Base-by-base conservation (phyloP, 2,888 invertebrate species). In the Pseudococcus jackbeardsleyi region DNA sequence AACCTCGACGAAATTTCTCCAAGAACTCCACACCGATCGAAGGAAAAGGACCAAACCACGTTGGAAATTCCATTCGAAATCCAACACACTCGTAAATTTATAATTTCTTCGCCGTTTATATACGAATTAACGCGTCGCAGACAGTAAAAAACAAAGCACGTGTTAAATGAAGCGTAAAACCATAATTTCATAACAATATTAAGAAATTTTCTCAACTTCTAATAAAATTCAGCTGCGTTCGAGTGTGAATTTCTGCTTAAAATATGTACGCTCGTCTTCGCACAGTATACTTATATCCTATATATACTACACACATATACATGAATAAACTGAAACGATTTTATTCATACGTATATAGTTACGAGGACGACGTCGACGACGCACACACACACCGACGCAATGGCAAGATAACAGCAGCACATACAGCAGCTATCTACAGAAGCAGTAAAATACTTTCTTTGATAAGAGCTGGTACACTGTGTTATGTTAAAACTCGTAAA, bases 401-500 rank as follows among this genome's bases (percentile, higher is more conserved):
- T 8, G 59, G 12, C 26, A 64, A 86, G 86, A 86, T 86, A 86
- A 86, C 68, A 86, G 72, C 68, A 42, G 77, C 86, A 86, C 86
- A 86, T 86, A 72, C 19, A 86, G 72, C 86, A 64, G 86, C 77
- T 86, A 86, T 86, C 86, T 86, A 68, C 86, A 86, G 68, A 86
- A 86, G 86, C 86, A 86, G 86, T 86, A 86, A 86, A 86, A 86
- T 86, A 86, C 86, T 86, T 86, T 86, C 86, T 86, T 68, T 86
- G 86, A 86, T 86, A 86, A 86, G 68, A 68, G 68, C 46, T 86
- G 64, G 86, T 72, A 72, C 86, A 72, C 46, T 72, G 72, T 72
- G 86, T 68, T 86, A 72, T 72, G 72, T 64, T 86, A 86, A 68
- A 86, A 86, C 86, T 86, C 86, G 86, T 86, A 86, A 86, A 86